Evolutionary conservation across 2,888 invertebrate genomes (phyloP), one percentile per base, ranked within the genome.

Genomic region (Ariolimax columbianus): DNA sequence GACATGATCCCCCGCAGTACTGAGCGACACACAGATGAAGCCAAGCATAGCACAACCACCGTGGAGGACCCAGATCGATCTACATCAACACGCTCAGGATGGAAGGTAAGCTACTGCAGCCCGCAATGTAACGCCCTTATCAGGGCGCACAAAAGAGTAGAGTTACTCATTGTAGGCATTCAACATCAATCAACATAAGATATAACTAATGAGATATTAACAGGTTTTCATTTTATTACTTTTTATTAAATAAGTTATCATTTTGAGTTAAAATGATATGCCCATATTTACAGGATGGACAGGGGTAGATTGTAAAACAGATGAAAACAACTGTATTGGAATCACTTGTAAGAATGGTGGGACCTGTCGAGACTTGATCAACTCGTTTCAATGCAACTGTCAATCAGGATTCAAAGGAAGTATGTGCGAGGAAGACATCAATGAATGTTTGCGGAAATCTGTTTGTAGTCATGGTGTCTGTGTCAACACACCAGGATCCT

Each of bases 401-500:
- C 73, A 33, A 6, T 11, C 40, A n/a, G 75, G 73, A n/a, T 82
- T 70, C 43, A 26, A 4, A 19, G 82, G 82, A 36, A 26, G 23
- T 30, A 4, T 51, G 0, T 82, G 82, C 23, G 38, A 75, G 38
- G 30, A 51, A 33, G 82, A 82, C 33, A 47, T 82, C 38, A 63
- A 82, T 33, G 82, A 82, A 38, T 82, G 82, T 63, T 17, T 30
- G 17, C 19, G 30, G 3, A 17, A 6, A 14, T 17, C 43, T 30
- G 6, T 38, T 1, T 82, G 82, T 75, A n/a, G 11, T 59, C 40
- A 82, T 75, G 82, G 82, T 7, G 73, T 26, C 30, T 82, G 82
- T n/a, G 7, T 82, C 6, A 82, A 82, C n/a, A 3, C 23, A 19
- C 75, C 63, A 30, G 82, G 82, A 30, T 73, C 75, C 23, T 82